Base-by-base conservation (phyloP, 2,888 invertebrate genomes). In the Ornithoptera priamus region DNA sequence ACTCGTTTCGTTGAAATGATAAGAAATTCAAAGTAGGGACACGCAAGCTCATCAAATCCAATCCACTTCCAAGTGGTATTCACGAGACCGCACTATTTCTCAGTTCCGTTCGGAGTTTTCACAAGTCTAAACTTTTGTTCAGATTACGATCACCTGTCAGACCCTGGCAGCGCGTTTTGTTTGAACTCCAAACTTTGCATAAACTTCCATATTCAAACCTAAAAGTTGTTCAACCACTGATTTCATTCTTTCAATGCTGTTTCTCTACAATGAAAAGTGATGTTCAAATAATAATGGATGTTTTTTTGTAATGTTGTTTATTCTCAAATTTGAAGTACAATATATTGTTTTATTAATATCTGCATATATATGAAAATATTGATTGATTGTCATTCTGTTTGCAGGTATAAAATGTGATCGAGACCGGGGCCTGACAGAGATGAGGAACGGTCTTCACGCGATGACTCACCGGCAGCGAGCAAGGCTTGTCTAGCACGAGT, bases 401-500 rank as follows among this genome's bases (percentile, higher is more conserved):
- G 46, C 4, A 46, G 46, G 15, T 46, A 46, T 46, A 15, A 12
- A 46, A 15, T 46, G 46, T 39, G 39, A 53, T 53, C n/a, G 18
- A 4, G 24, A 42, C 67, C 70, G 46, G 67, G 64, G 65, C n/a
- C 67, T 56, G 68, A 68, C 68, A 62, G 62, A 66, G 67, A 72
- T 15, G 59, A 50, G 30, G 39, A 46, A 60, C 61, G 60, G 69
- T 70, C 53, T 65, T 65, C 72, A 66, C 70, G 58, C 65, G 64
- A 64, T 68, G 64, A 88, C 95, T 95, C 95, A 97, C 96, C 93
- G 97, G 97, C 88, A 97, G 94, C 81, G 97, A 97, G 88, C 96
- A 95, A 84, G 97, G 97, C 94, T 97, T 97, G 94, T 97, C 96
- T 93, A 97, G 94, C 88, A 97, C 97, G 87, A 97, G 94, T 84